These are phyloP conservation scores for Antechinus stuartii DNA, from an alignment of 2,113 vertebrate genomes.

Conservation along the genomic window DNA sequence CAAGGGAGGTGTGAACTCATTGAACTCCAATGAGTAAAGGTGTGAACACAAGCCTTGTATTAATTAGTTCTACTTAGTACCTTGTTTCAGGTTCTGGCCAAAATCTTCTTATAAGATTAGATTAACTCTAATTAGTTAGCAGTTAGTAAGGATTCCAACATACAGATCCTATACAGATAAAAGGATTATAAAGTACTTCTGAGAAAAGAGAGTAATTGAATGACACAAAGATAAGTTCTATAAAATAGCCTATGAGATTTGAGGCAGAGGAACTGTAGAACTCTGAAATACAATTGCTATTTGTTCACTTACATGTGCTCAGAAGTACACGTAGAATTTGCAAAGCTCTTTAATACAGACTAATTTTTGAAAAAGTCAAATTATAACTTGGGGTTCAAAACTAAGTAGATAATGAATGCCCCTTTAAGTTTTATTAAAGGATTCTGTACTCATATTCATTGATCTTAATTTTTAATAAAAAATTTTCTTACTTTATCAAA, in stretches of 20 bases:
- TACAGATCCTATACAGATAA: background rate
- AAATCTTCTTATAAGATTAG: too few relatives aligned
- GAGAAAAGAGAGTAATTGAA: conserved; percentile 26
- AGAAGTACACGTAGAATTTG: background rate
- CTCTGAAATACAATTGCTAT: background rate
- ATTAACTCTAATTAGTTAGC: too few relatives aligned
- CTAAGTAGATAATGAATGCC: background rate
- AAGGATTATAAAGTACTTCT: background rate
- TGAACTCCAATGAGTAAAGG: too few relatives aligned
- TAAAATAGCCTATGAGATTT: background rate
- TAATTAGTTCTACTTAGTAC: too few relatives aligned
- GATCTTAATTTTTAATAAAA: conserved; percentile 30
- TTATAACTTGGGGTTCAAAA: conserved; percentile 13
- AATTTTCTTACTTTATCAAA: conserved; percentile 29
- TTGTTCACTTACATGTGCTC: background rate
- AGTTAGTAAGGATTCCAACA: too few relatives aligned
- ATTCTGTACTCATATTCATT: conserved; percentile 7
- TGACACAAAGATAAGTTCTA: background rate
- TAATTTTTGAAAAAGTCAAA: conserved; percentile 36
- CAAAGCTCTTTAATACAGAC: conserved; percentile 38
- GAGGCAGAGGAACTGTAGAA: background rate
- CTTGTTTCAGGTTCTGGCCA: too few relatives aligned
- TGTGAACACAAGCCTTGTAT: too few relatives aligned
- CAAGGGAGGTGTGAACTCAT: too few relatives aligned
- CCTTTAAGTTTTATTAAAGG: conserved; percentile 3